Evolutionary conservation across 2,113 vertebrate species (phyloP).

Genomic region (Grammomys surdaster): DNA sequence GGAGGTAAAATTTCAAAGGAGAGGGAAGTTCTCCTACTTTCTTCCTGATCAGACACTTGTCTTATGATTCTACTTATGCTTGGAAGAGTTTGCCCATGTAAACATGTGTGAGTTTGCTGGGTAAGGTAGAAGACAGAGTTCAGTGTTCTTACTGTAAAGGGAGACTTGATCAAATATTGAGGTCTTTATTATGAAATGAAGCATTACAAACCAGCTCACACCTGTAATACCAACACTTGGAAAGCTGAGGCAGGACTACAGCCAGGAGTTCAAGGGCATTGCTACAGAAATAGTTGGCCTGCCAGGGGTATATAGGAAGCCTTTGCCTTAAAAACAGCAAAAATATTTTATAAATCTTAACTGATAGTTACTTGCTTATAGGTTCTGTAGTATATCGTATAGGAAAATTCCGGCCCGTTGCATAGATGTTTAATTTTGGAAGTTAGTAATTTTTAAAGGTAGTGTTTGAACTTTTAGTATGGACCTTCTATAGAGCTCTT

Average conservation of each 20-base stretch:
- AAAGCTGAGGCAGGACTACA: not conserved
- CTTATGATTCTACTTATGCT: constrained; percentile 56
- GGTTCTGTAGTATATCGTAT: not conserved
- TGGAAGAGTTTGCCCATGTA: constrained; percentile 38
- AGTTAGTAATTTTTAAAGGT: constrained; percentile 11
- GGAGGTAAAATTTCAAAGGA: constrained; percentile 75
- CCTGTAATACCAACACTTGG: not conserved
- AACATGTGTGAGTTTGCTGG: constrained; percentile 49
- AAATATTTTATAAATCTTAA: not conserved
- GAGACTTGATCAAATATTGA: constrained; percentile 49
- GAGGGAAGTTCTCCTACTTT: constrained; percentile 49
- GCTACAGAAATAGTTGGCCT: not conserved
- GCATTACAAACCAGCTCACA: constrained; percentile 10
- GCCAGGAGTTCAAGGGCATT: not conserved
- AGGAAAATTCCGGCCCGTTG: constrained; percentile 29
- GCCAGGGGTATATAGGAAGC: not conserved
- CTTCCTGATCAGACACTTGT: constrained; percentile 59
- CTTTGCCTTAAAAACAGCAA: not conserved
- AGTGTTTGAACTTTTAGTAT: not conserved
- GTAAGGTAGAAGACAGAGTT: constrained; percentile 18
- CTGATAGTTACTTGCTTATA: not conserved
- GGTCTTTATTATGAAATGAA: constrained; percentile 49
- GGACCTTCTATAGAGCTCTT: not conserved
- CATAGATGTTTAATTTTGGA: constrained; percentile 43
- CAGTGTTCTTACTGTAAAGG: not conserved